Percentiles rank a stretch among this genome's conserved stretches.
phyloP scores from a whole-genome alignment of 2,113 vertebrate genomes.

The Speoplatyrhinus poulsoni region DNA sequence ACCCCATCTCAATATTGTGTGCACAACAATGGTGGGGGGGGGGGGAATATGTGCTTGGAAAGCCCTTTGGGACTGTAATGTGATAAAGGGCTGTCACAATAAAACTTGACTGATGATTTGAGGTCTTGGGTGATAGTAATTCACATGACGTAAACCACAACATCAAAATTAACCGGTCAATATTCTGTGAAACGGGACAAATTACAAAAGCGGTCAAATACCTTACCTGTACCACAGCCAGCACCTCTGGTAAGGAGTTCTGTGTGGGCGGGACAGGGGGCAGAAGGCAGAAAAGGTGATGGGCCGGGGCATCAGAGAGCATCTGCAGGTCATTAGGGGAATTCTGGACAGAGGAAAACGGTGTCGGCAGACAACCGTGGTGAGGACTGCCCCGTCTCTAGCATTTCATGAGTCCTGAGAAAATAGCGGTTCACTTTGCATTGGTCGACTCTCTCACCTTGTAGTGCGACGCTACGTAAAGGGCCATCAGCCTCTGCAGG shows the following conservation, averaged over 20 bases:
- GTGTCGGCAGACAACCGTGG: background rate
- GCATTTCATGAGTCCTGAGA: background rate
- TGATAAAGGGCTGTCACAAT: no score
- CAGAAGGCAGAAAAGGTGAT: constrained; percentile 96
- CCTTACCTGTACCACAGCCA: constrained; percentile 93
- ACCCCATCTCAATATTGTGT: background rate
- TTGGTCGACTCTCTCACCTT: constrained; percentile 78
- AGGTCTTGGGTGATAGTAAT: no score
- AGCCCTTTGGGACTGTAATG: no score
- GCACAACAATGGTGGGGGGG: background rate
- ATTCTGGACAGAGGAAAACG: constrained; percentile 76
- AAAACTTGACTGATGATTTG: no score
- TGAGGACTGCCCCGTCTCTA: background rate
- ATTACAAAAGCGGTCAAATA: background rate
- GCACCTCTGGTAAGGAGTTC: constrained; percentile 92
- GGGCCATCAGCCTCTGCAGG: constrained; percentile 94
- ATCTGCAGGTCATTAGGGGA: constrained; percentile 97
- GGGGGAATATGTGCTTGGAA: no score
- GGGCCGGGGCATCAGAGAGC: constrained; percentile 95
- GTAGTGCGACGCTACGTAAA: constrained; percentile 97
- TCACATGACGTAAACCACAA: no score
- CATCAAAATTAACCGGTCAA: no score
- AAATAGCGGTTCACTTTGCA: background rate
- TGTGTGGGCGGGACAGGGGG: constrained; percentile 93
- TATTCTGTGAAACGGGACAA: background rate